A percentile compares a stretch with the other conserved stretches of the same genome.
Evolutionary conservation across 2,888 invertebrate species (phyloP).

Genomic region (Scrobipalpa costella): DNA sequence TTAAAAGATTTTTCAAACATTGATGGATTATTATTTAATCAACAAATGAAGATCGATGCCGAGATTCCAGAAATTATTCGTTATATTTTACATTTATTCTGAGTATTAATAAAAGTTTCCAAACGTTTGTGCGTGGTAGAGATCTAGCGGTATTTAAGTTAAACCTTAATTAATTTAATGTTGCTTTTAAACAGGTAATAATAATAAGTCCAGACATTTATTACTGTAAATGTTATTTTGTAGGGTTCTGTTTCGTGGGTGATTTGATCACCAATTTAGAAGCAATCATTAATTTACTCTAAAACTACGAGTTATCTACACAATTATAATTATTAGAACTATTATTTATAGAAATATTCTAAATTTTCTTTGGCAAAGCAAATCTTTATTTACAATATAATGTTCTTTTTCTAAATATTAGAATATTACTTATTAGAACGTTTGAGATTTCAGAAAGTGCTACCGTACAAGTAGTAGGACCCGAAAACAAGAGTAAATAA

Average conservation of each 20-base stretch:
- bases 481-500: too few relatives aligned
- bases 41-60: not conserved
- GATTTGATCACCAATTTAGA: not conserved
- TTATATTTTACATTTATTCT: not conserved
- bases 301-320: slow-evolving; percentile 35
- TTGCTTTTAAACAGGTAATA: not conserved
- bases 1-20: not conserved
- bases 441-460: too few relatives aligned
- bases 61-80: not conserved
- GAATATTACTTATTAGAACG: too few relatives aligned
- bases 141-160: slow-evolving; percentile 12
- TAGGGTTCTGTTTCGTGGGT: not conserved
- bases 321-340: slow-evolving; percentile 37
- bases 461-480: too few relatives aligned
- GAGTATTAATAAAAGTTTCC: slow-evolving; percentile 13
- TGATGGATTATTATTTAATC: not conserved
- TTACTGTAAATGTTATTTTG: not conserved
- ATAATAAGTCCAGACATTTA: not conserved
- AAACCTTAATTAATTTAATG: not conserved
- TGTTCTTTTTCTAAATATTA: too few relatives aligned
- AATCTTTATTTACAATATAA: slow-evolving; percentile 61
- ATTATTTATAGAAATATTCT: slow-evolving; percentile 58
- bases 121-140: slow-evolving; percentile 25
- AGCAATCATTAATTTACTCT: slow-evolving; percentile 9
- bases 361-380: slow-evolving; percentile 67